Conservation (phyloP, 2,888 invertebrate genomes). For the Cordylochernes scorpioides region DNA sequence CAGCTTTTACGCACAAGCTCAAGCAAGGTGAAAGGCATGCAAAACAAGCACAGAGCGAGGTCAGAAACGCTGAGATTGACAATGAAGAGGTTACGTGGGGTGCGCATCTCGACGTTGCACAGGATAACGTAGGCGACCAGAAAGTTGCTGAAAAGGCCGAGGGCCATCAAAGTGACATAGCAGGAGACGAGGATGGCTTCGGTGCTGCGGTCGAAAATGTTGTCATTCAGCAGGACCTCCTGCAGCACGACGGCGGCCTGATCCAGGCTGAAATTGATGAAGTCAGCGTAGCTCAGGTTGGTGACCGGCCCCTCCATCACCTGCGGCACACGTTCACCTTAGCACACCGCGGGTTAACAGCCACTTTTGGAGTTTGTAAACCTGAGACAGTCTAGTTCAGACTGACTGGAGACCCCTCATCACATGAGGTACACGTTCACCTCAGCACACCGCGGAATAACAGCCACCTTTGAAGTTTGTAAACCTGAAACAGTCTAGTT, state of each 20-base stretch:
- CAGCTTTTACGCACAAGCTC: conserved; percentile 26
- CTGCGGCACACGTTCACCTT: too few relatives aligned
- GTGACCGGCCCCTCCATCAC: too few relatives aligned
- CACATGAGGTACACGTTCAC: too few relatives aligned
- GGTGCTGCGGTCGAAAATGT: conserved; percentile 13
- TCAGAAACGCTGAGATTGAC: conserved; percentile 32
- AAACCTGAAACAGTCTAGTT: too few relatives aligned
- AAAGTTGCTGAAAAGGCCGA: conserved; percentile 6
- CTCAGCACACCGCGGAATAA: too few relatives aligned
- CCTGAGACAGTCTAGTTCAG: too few relatives aligned
- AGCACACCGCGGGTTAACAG: too few relatives aligned
- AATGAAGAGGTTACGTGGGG: conserved; percentile 30
- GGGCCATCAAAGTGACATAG: conserved; percentile 6
- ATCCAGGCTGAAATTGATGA: conserved; percentile 9
- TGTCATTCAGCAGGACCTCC: conserved; percentile 4
- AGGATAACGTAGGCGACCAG: conserved; percentile 7
- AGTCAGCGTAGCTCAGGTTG: not conserved
- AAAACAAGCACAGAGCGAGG: conserved; percentile 30
- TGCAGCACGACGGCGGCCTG: conserved; percentile 7
- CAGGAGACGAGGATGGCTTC: conserved; percentile 4
- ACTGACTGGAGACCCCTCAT: too few relatives aligned
- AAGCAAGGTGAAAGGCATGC: conserved; percentile 32
- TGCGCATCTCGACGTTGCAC: conserved; percentile 15
- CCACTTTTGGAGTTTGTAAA: too few relatives aligned
- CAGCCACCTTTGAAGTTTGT: too few relatives aligned